Conservation (phyloP, 2,113 vertebrate genomes). For the Ciconia stormi region DNA sequence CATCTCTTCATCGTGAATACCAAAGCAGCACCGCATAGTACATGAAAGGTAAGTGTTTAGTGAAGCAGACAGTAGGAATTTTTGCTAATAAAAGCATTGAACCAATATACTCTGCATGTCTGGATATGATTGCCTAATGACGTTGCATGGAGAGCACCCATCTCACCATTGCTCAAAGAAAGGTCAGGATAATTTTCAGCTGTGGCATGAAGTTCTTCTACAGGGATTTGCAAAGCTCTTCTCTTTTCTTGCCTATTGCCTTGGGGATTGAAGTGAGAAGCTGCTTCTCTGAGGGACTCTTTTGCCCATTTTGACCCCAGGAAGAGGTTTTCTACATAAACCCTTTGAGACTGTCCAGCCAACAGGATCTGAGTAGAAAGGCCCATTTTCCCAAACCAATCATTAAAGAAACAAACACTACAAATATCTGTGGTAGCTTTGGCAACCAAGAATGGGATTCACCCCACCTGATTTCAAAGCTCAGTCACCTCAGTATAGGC, state of each 20-base stretch:
- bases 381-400: background rate
- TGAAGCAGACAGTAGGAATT: background rate
- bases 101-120: background rate
- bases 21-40: background rate
- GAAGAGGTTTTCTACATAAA: background rate
- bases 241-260: background rate
- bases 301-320: background rate
- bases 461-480: background rate
- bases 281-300: background rate
- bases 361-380: background rate
- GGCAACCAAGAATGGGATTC: background rate
- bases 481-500: background rate
- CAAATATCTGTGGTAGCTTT: background rate
- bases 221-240: background rate
- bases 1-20: background rate
- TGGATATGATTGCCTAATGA: background rate
- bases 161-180: background rate
- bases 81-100: constrained; percentile 23
- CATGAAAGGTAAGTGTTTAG: background rate
- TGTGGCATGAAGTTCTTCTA: background rate
- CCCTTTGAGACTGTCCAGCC: background rate
- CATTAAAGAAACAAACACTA: background rate
- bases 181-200: constrained; percentile 11
- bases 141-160: background rate
- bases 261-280: background rate